Base-by-base conservation (phyloP, 1,140 invertebrate genomes). In the Rhagoletis zephyria region DNA sequence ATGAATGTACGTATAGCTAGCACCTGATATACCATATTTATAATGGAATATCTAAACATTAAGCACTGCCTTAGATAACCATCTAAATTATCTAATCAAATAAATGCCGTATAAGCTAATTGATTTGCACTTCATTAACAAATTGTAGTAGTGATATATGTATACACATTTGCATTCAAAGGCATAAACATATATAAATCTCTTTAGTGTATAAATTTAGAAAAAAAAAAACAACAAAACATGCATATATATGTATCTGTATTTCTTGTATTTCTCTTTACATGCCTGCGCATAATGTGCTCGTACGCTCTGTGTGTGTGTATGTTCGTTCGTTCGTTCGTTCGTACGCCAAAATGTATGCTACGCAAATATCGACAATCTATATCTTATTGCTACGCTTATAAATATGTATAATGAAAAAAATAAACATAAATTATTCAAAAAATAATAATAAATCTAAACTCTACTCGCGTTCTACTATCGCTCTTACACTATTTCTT, bases 401-500 rank as follows among this genome's bases (percentile, higher is more conserved):
- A 48, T 56, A 30, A 81, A 51, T 59, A 67, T 67, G 59, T 7
- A 30, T 30, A 14, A n/a, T 67, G 64, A 40, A 67, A 67, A 63
- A 63, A 12, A 30, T 67, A 10, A 67, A 67, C 1, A 67, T 30
- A 67, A 67, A 30, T 30, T 30, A 63, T 63, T 60, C 12, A 60
- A 60, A 60, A 60, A 60, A 60, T 64, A 64, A 19, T 14, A 81
- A 45, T 5, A 65, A 45, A 16, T 74, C 12, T 42, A 19, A 56
- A 81, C 6, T 81, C 74, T 63, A 88, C 89, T 90, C 90, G 90
- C 88, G 89, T 90, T 90, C 88, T 89, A 86, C 90, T 89, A 89
- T 61, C 56, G 60, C 51, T 85, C 51, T 56, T 10, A 3, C 51
- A 56, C 5, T 10, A 45, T 14, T 51, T 45, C 30, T 77, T 77